Conservation (phyloP, 2,113 vertebrate species). For the Sphaerodactylus townsendi region DNA sequence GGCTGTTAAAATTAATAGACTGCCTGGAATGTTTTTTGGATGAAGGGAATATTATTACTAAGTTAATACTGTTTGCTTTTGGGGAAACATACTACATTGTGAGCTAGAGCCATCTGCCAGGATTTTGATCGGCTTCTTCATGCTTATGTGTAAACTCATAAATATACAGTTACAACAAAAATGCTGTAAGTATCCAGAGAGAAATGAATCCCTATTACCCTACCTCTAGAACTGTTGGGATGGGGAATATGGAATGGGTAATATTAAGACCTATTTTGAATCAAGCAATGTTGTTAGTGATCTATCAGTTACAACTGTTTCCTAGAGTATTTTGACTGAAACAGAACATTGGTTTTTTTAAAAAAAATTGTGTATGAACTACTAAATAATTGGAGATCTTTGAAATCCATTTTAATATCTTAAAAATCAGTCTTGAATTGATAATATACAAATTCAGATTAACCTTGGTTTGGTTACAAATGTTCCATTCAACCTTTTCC, state of each 20-base stretch:
- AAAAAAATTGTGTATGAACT: neutral
- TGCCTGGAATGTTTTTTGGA: neutral
- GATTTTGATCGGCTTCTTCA: neutral
- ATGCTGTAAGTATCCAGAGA: neutral
- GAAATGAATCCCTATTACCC: neutral
- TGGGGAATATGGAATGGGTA: neutral
- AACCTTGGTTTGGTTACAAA: neutral
- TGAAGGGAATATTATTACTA: neutral
- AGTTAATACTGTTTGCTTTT: neutral
- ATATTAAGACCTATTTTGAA: neutral
- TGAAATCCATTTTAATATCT: neutral
- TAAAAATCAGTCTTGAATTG: neutral
- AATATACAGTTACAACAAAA: neutral
- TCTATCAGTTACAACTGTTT: neutral
- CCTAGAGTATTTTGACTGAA: accelerated
- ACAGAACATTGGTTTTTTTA: neutral
- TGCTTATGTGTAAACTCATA: neutral
- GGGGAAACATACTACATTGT: too few relatives aligned
- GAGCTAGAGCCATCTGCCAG: neutral
- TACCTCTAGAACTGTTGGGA: neutral
- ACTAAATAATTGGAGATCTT: neutral
- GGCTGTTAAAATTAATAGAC: neutral
- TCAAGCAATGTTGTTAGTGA: neutral
- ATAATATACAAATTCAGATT: neutral
- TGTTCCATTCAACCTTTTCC: neutral